These are phyloP conservation scores for Branchipolynoe longqiensis DNA, from an alignment of 2,888 invertebrate species.

Conservation along the genomic window DNA sequence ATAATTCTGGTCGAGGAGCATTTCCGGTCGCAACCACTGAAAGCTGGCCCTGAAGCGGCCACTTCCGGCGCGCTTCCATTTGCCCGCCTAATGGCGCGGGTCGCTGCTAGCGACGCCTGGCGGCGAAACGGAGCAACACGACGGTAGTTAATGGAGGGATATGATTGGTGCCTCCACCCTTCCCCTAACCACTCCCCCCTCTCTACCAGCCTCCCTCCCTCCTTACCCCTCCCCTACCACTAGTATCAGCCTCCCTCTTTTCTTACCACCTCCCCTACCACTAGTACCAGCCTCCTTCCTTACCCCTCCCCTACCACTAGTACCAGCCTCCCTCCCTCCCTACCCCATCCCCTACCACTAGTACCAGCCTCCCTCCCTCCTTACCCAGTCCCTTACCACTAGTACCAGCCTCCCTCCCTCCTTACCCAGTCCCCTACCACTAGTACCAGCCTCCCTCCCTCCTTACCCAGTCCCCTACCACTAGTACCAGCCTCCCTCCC, in stretches of 20 bases:
- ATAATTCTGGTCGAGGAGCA: slow-evolving; percentile 22
- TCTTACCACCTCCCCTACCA: too few relatives aligned
- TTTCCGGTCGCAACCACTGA: slow-evolving; percentile 28
- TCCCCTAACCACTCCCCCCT: too few relatives aligned
- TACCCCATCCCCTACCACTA: too few relatives aligned
- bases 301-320: too few relatives aligned
- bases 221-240: too few relatives aligned
- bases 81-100: slow-evolving; percentile 39
- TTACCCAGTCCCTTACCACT: too few relatives aligned
- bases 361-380: too few relatives aligned
- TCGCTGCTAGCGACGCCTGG: background rate
- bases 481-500: background rate
- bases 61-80: slow-evolving; percentile 43
- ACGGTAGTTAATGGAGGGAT: slow-evolving; percentile 14
- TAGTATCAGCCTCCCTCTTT: too few relatives aligned
- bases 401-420: background rate
- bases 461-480: background rate
- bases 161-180: background rate
- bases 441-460: background rate
- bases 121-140: background rate
- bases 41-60: slow-evolving; percentile 1
- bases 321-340: too few relatives aligned
- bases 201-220: background rate
- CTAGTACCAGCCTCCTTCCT: too few relatives aligned
- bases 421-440: background rate